These are phyloP conservation scores for Spea multiplicata DNA, from an alignment of 2,113 vertebrate species.

Conservation along the genomic window DNA sequence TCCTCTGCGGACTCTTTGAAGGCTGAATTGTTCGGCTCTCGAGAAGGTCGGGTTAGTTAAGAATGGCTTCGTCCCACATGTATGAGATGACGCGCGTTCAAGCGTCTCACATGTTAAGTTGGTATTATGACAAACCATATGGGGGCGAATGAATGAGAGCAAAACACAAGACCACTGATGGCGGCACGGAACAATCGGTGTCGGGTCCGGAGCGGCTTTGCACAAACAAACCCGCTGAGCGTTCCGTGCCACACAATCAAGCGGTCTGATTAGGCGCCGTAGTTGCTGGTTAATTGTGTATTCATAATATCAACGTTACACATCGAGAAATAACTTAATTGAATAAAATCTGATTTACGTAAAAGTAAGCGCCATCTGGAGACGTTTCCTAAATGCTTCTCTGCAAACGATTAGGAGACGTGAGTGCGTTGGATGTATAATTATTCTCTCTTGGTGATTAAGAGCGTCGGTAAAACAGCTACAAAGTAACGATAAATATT, in stretches of 20 bases:
- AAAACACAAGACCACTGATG: background rate
- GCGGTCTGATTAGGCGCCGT: slow-evolving; percentile 21
- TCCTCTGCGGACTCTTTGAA: no score
- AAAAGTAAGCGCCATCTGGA: slow-evolving; percentile 35
- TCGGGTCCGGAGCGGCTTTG: background rate
- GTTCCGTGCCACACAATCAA: slow-evolving; percentile 21
- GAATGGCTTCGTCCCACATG: no score
- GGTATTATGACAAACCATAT: background rate
- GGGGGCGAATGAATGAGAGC: background rate
- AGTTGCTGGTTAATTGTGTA: slow-evolving; percentile 13
- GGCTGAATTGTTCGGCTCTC: no score
- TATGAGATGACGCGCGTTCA: no score
- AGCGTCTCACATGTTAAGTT: background rate
- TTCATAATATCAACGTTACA: slow-evolving; percentile 18
- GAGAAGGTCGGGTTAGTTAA: no score
- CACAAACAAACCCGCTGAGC: slow-evolving; percentile 4
- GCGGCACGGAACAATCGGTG: background rate
- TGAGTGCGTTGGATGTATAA: slow-evolving; percentile 1
- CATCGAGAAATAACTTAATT: slow-evolving; percentile 40
- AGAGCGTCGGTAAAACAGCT: slow-evolving; percentile 6
- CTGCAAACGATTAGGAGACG: slow-evolving; percentile 3
- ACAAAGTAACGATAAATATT: background rate
- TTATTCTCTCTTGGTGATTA: slow-evolving; percentile 23
- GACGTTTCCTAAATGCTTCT: slow-evolving; percentile 2
- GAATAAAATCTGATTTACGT: slow-evolving; percentile 33